A percentile compares a stretch with the other conserved stretches of the same genome.
Conservation (phyloP, 2,797 vertebrate genomes). For the Platyrinchus mystaceus region DNA sequence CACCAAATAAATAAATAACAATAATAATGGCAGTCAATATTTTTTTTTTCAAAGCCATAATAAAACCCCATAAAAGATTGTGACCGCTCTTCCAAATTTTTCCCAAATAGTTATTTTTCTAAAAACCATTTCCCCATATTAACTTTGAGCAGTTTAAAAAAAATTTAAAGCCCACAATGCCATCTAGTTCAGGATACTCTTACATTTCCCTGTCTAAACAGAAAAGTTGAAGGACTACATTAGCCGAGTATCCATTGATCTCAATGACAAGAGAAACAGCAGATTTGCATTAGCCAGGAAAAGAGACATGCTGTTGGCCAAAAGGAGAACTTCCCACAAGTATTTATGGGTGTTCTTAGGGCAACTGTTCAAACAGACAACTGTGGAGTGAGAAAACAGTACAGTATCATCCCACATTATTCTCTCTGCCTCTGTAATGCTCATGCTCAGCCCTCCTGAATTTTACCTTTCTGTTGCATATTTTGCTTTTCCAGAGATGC, state of each 20-base stretch:
- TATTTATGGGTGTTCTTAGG: conserved; percentile 8
- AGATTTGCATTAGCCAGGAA: conserved; percentile 1
- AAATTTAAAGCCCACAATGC: not conserved
- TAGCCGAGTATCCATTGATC: not conserved
- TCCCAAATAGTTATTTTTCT: not conserved
- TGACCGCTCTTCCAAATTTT: not conserved
- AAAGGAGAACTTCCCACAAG: conserved; percentile 5
- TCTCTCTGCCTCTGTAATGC: not conserved
- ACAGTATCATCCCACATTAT: not conserved
- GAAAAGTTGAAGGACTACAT: not conserved
- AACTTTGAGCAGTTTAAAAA: not conserved
- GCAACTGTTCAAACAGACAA: not conserved
- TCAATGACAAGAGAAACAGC: not conserved
- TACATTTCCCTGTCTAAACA: not conserved
- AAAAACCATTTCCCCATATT: not conserved
- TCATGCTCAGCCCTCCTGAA: not conserved
- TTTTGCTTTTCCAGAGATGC: not conserved
- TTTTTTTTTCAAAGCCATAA: not conserved
- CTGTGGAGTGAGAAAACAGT: not conserved
- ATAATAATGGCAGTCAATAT: not conserved
- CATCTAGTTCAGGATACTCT: not conserved
- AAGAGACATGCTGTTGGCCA: not conserved
- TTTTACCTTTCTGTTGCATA: not conserved
- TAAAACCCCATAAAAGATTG: not conserved
- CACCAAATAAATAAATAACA: not conserved